Conservation (phyloP, 2,797 vertebrate species). For the Nasua narica region DNA sequence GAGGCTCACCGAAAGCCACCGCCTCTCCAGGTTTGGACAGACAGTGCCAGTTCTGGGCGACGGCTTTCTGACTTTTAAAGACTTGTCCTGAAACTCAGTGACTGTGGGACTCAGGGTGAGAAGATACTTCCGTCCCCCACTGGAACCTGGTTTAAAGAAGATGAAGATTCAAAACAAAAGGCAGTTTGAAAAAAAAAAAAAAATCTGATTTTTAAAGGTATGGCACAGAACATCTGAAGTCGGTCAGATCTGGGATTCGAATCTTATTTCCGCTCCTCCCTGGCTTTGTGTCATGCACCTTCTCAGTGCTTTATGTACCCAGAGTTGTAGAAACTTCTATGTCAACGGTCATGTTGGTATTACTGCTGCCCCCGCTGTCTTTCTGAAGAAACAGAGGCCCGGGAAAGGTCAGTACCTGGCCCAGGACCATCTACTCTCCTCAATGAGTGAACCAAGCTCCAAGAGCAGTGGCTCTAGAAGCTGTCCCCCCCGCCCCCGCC, state of each 20-base stretch:
- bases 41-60: background rate
- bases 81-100: background rate
- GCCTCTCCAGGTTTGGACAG: background rate
- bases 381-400: background rate
- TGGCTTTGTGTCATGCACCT: background rate
- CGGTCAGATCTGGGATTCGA: background rate
- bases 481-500: too few relatives aligned
- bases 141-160: background rate
- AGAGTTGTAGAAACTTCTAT: background rate
- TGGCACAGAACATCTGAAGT: background rate
- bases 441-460: background rate
- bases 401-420: background rate
- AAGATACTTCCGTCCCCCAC: background rate
- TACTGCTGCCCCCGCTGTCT: background rate
- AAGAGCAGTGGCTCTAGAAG: accelerated
- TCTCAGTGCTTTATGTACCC: accelerated
- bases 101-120: too few relatives aligned
- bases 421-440: background rate
- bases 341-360: accelerated
- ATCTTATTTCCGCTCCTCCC: background rate
- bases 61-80: background rate
- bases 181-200: background rate
- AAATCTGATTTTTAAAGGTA: background rate
- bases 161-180: background rate
- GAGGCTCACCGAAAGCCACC: background rate